Evolutionary conservation across 2,888 invertebrate species (phyloP).

Genomic region (Belgica antarctica): DNA sequence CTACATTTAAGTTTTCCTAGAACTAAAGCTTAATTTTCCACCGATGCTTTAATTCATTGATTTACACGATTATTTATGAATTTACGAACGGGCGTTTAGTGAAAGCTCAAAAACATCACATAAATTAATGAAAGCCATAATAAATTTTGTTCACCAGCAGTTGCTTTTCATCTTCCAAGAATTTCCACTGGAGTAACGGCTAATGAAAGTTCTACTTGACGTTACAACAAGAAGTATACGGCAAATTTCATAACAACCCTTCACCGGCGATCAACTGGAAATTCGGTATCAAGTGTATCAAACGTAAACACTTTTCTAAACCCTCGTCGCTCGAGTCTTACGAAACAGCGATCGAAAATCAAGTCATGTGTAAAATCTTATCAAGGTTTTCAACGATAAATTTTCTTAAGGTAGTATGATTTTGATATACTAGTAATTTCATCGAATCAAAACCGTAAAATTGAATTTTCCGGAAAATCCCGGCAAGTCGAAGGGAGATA

Average conservation of each 20-base stretch:
- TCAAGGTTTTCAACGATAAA: constrained; percentile 17
- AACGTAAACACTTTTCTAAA: not conserved
- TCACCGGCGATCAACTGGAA: not conserved
- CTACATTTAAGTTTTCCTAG: too few species aligned
- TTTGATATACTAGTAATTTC: constrained; percentile 31
- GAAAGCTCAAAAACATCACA: too few species aligned
- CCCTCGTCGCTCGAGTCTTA: not conserved
- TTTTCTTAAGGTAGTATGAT: not conserved
- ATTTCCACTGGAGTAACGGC: too few species aligned
- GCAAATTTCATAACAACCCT: constrained; percentile 9
- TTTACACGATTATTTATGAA: too few species aligned
- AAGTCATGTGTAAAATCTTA: constrained; percentile 23
- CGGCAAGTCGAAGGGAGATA: not conserved
- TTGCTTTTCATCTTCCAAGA: too few species aligned
- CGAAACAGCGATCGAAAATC: not conserved
- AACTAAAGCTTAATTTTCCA: too few species aligned
- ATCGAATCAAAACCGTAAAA: constrained; percentile 23
- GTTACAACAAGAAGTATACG: too few species aligned
- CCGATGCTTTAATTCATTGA: too few species aligned
- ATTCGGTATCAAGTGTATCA: constrained; percentile 4
- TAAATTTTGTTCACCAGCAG: too few species aligned
- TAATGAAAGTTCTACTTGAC: too few species aligned
- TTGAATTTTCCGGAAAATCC: constrained; percentile 13
- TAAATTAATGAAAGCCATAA: too few species aligned
- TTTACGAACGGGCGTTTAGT: too few species aligned